Percentiles rank a stretch among this genome's conserved stretches.
phyloP scores from a whole-genome alignment of 1,140 invertebrate species.

The Drosophila teissieri region DNA sequence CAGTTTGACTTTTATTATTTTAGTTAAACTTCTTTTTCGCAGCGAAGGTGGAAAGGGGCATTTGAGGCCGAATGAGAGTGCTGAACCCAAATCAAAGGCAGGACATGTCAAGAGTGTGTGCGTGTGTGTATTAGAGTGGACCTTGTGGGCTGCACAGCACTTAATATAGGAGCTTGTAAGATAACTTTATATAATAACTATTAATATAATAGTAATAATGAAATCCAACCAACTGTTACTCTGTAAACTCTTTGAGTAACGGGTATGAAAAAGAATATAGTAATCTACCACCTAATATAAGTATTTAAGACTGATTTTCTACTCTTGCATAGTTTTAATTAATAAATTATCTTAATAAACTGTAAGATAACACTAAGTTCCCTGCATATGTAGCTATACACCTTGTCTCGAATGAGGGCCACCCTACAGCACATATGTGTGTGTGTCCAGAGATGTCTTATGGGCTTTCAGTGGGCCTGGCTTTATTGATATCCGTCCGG shows the following conservation, averaged over 20 bases:
- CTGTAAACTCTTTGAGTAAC: too few relatives aligned
- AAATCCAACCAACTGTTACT: too few relatives aligned
- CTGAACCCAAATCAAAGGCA: slow-evolving; percentile 71
- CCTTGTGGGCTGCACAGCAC: slow-evolving; percentile 6
- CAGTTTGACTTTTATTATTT: slow-evolving; percentile 81
- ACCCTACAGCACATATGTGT: slow-evolving; percentile 16
- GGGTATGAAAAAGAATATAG: too few relatives aligned
- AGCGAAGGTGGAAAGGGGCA: slow-evolving; percentile 1
- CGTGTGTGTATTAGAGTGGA: slow-evolving; percentile 37
- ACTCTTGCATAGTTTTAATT: too few relatives aligned
- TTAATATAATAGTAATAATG: too few relatives aligned
- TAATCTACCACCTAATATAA: too few relatives aligned
- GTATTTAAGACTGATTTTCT: too few relatives aligned
- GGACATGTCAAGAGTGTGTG: slow-evolving; percentile 43
- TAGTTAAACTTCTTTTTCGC: slow-evolving; percentile 70
- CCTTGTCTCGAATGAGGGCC: background rate
- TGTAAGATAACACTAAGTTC: background rate
- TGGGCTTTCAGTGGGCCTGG: slow-evolving; percentile 42
- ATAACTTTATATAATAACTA: too few relatives aligned
- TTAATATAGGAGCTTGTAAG: background rate
- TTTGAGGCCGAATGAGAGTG: slow-evolving; percentile 18
- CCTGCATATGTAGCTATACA: background rate
- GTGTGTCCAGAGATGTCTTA: slow-evolving; percentile 25
- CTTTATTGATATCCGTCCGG: slow-evolving; percentile 76
- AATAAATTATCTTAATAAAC: too few relatives aligned